A percentile compares a stretch with the other conserved stretches of the same genome.
Conservation (phyloP, 2,113 vertebrate genomes). For the Entomyzon cyanotis region DNA sequence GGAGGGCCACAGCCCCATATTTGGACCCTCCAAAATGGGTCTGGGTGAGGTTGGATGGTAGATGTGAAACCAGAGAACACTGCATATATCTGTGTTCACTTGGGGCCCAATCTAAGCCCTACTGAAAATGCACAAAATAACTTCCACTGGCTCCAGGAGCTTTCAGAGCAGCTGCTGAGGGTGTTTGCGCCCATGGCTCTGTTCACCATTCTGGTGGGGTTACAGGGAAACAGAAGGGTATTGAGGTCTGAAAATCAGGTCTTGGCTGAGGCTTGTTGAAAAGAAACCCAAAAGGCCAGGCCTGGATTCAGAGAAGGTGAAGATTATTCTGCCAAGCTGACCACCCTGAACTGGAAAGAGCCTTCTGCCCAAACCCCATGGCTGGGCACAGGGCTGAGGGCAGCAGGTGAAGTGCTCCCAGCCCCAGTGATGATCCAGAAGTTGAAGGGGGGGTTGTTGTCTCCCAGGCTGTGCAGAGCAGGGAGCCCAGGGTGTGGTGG, state of each 20-base stretch:
- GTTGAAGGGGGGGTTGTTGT: neutral
- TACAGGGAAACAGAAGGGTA: neutral
- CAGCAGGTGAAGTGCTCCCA: neutral
- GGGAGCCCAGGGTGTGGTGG: neutral
- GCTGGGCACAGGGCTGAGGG: neutral
- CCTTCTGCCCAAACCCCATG: neutral
- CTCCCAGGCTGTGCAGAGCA: neutral
- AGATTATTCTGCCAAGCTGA: neutral
- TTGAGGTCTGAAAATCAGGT: neutral
- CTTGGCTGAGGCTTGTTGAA: neutral
- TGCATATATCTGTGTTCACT: constrained; percentile 22
- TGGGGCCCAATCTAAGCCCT: neutral
- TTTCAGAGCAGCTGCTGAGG: neutral
- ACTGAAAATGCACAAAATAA: constrained; percentile 16
- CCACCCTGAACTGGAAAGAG: neutral
- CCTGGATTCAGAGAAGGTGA: neutral
- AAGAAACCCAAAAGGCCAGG: neutral
- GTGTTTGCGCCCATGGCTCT: neutral
- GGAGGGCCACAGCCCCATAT: neutral
- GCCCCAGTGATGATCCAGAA: neutral
- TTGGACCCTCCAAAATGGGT: neutral
- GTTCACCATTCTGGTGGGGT: constrained; percentile 10
- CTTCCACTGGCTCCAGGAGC: constrained; percentile 9
- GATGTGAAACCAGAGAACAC: constrained; percentile 14
- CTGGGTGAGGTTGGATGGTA: neutral